Evolutionary conservation across 2,113 vertebrate genomes (phyloP), one percentile per base, ranked within the genome.

Genomic region (Hypocryptadius cinnamomeus): DNA sequence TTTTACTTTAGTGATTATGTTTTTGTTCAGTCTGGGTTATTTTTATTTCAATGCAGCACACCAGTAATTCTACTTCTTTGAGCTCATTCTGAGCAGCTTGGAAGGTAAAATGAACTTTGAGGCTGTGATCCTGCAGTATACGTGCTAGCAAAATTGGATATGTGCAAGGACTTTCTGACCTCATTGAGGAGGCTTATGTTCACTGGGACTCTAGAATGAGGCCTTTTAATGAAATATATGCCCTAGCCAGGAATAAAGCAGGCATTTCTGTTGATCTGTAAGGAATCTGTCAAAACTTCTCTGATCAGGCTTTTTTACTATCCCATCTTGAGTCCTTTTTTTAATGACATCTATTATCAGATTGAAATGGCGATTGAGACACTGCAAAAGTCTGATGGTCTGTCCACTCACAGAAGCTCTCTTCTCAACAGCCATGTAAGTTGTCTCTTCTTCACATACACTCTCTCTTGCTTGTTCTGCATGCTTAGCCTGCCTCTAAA

Each of bases 301-400:
- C 92, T 98, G 97, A 97, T 97, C 95, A 98, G 97, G 96, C 96
- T 97, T 97, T 98, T 98, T 97, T 97, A 98, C 98, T 98, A 97
- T 98, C 97, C 98, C 94, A 93, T 98, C 98, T 98, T 98, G 98
- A 98, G 98, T 97, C 97, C 97, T 98, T 97, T 98, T 98, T 98
- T 97, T 98, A 98, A 98, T 98, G 97, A 98, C 97, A 97, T 98
- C 97, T 98, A 98, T 98, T 98, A 98, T 98, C 98, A 98, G 98
- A 98, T 98, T 98, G 98, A 98, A 98, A 98, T 98, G 98, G 98
- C 98, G 98, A 98, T 98, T 98, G 98, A 98, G 97, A 98, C 98
- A 97, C 98, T 98, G 87, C 98, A 98, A 98, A 98, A 98, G 97
- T 98, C 98, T 98, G 98, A 98, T 98, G 98, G 98, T 98, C 98